phyloP scores from a whole-genome alignment of 2,113 vertebrate species.

The Myrmecobius fasciatus region DNA sequence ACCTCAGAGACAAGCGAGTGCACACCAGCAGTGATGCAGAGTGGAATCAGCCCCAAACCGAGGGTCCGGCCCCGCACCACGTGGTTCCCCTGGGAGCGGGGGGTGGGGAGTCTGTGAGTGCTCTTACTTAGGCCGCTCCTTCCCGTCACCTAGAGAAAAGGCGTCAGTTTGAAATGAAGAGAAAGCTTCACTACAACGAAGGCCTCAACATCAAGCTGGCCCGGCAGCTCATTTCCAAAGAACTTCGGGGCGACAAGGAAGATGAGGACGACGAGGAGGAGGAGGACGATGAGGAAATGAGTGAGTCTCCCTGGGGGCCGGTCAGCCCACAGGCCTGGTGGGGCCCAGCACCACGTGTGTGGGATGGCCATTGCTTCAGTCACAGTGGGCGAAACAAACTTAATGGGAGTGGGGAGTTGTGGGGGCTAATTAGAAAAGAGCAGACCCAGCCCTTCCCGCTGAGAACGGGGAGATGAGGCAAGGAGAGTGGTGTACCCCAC shows the following conservation, averaged over 20 bases:
- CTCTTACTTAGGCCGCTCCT: background rate
- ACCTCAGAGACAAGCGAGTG: no score
- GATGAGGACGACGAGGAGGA: constrained; percentile 84
- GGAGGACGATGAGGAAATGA: constrained; percentile 82
- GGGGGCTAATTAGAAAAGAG: background rate
- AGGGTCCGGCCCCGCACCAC: no score
- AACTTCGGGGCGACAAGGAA: constrained; percentile 88
- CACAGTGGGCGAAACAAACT: background rate
- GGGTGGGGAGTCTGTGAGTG: background rate
- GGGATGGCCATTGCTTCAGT: background rate
- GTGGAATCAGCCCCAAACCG: background rate
- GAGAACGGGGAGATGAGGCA: background rate
- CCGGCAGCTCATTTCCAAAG: constrained; percentile 95
- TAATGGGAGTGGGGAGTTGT: background rate
- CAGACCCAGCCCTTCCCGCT: background rate
- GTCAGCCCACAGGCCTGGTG: no score
- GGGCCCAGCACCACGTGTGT: background rate
- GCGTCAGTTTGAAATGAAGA: constrained; percentile 97
- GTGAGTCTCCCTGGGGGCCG: constrained; percentile 78
- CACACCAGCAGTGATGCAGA: background rate
- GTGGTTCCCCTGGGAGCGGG: background rate
- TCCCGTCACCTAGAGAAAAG: constrained; percentile 89
- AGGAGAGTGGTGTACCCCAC: no score
- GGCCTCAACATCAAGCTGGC: constrained; percentile 97
- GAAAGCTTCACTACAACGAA: constrained; percentile 98